These are phyloP conservation scores for Diceros bicornis DNA, from an alignment of 2,797 vertebrate genomes.

Conservation along the genomic window DNA sequence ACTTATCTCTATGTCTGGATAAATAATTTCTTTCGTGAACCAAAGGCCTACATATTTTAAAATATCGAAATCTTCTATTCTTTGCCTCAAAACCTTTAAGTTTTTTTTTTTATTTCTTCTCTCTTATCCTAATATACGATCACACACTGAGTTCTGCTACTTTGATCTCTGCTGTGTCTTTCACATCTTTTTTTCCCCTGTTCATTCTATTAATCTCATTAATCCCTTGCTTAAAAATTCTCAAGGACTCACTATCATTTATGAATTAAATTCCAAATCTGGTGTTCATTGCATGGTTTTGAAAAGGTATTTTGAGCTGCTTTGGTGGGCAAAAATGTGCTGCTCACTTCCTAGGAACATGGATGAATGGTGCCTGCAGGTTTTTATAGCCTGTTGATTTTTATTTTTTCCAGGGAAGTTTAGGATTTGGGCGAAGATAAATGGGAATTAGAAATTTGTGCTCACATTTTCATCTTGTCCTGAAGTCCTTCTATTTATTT, in stretches of 20 bases:
- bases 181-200: background rate
- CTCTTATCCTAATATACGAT: background rate
- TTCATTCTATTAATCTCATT: background rate
- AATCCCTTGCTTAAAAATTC: constrained; percentile 39
- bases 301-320: background rate
- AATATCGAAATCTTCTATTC: background rate
- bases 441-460: background rate
- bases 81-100: background rate
- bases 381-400: background rate
- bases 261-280: background rate
- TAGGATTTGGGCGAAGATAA: background rate
- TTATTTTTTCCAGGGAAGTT: background rate
- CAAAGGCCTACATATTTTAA: background rate
- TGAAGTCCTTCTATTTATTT: background rate
- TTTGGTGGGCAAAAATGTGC: background rate
- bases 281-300: background rate
- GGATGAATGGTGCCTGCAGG: background rate
- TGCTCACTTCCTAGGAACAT: background rate
- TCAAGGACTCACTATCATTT: background rate
- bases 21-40: constrained; percentile 8
- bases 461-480: constrained; percentile 19
- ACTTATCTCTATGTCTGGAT: background rate
- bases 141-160: background rate
- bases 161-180: background rate
- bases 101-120: constrained; percentile 24